These are phyloP conservation scores for Epizoanthus fatuus DNA, from an alignment of 92 coral and sea anemone genomes.

Conservation along the genomic window DNA sequence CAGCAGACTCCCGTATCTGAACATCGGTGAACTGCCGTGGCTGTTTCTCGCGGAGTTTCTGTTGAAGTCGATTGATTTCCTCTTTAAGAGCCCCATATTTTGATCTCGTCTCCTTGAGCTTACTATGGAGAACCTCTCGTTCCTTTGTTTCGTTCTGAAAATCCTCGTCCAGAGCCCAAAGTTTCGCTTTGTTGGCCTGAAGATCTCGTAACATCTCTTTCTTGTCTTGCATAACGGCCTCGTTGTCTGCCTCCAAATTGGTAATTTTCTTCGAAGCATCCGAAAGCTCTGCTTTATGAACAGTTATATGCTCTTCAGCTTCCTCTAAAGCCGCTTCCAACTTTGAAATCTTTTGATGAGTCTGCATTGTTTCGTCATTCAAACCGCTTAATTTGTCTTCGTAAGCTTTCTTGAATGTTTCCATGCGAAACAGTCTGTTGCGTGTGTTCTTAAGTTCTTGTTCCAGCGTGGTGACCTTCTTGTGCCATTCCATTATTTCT, in stretches of 20 bases:
- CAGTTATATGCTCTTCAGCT: slow-evolving; percentile 55
- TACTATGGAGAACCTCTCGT: slow-evolving; percentile 59
- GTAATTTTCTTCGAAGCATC: slow-evolving; percentile 50
- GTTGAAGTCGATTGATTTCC: slow-evolving; percentile 64
- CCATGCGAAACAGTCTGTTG: slow-evolving; percentile 85
- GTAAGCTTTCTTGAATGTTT: slow-evolving; percentile 69
- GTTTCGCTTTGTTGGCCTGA: slow-evolving; percentile 63
- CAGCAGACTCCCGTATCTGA: slow-evolving; percentile 63
- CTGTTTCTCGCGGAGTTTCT: slow-evolving; percentile 64
- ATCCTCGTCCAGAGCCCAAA: slow-evolving; percentile 64
- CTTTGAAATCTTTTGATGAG: slow-evolving; percentile 60
- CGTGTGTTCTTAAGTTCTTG: slow-evolving; percentile 83
- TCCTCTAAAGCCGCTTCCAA: slow-evolving; percentile 60
- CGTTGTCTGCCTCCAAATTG: slow-evolving; percentile 54
- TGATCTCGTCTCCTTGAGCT: slow-evolving; percentile 48
- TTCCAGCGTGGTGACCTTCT: slow-evolving; percentile 84
- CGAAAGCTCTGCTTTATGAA: slow-evolving; percentile 48
- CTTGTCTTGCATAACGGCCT: slow-evolving; percentile 51
- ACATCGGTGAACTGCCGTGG: slow-evolving; percentile 50
- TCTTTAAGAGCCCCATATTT: slow-evolving; percentile 60
- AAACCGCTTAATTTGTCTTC: slow-evolving; percentile 64
- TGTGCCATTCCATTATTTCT: slow-evolving; percentile 73
- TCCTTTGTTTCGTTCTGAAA: slow-evolving; percentile 60
- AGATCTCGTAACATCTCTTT: slow-evolving; percentile 63
- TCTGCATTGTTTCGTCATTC: slow-evolving; percentile 65